Evolutionary conservation across 2,797 vertebrate genomes (phyloP).

Genomic region (Danio choprae): DNA sequence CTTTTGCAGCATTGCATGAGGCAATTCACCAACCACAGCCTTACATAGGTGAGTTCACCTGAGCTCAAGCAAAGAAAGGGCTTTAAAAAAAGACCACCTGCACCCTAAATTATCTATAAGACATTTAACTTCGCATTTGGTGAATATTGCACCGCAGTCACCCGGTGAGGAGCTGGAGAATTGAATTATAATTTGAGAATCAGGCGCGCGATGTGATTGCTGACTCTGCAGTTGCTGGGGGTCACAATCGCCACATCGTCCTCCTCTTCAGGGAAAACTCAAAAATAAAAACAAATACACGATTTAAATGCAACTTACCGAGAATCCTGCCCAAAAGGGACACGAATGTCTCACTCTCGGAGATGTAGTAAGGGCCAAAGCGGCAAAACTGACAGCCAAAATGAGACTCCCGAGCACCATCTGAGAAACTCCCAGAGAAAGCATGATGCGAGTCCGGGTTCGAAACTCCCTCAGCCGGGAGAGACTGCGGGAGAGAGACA

Average conservation of each 20-base stretch:
- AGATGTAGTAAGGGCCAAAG: conserved; percentile 95
- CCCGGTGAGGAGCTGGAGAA: neutral
- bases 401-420: conserved; percentile 96
- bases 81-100: neutral
- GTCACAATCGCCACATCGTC: neutral
- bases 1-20: conserved; percentile 8
- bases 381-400: conserved; percentile 96
- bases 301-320: conserved; percentile 82
- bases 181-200: conserved; percentile 29
- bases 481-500: conserved; percentile 89
- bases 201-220: conserved; percentile 1
- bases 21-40: neutral
- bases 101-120: neutral
- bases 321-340: conserved; percentile 98
- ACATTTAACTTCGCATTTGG: conserved; percentile 20
- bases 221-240: conserved; percentile 18
- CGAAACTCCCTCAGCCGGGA: conserved; percentile 89
- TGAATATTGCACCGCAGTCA: conserved; percentile 10
- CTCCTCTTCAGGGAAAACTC: neutral
- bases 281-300: neutral
- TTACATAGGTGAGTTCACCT: conserved; percentile 24
- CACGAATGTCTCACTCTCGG: conserved; percentile 95
- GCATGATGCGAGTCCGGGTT: conserved; percentile 90
- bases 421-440: conserved; percentile 94
- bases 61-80: conserved; percentile 1